A percentile compares a stretch with the other conserved stretches of the same genome.
phyloP scores from a whole-genome alignment of 2,113 vertebrate genomes.

The Mirounga angustirostris region DNA sequence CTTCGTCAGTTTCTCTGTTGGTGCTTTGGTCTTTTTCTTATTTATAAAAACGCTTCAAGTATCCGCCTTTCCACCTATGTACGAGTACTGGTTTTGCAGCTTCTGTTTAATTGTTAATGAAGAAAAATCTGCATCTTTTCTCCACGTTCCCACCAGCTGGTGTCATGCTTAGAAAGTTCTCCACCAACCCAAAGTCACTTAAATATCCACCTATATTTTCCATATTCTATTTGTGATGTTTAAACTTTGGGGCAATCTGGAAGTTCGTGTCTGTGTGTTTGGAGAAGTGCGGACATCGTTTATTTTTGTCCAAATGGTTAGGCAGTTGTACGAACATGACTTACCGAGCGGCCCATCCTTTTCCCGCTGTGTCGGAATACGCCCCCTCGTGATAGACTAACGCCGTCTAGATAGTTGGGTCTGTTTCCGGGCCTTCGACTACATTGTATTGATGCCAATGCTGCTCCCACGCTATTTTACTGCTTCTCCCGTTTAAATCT shows the following conservation, averaged over 20 bases:
- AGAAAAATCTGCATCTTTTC: not conserved
- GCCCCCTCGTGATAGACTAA: not conserved
- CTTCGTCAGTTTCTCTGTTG: not conserved
- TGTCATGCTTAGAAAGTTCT: not conserved
- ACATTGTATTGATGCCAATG: not conserved
- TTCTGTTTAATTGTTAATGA: not conserved
- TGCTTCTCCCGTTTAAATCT: not conserved
- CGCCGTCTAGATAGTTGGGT: not conserved
- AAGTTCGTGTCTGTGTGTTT: not conserved
- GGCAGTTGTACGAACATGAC: not conserved
- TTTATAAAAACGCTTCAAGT: not conserved
- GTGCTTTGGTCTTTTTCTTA: not conserved
- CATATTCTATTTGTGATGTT: not conserved
- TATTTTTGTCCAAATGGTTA: not conserved
- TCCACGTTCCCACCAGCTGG: not conserved
- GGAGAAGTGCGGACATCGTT: not conserved
- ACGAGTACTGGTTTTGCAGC: not conserved
- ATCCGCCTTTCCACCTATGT: not conserved
- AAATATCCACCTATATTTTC: not conserved
- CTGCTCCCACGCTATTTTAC: not conserved
- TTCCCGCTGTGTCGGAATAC: not conserved
- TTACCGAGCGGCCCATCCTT: not conserved
- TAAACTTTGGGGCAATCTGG: not conserved
- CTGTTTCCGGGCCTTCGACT: slow-evolving; percentile 23
- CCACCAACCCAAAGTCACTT: not conserved